Conservation (phyloP, 92 coral and sea anemone species). For the Porites divaricata region DNA sequence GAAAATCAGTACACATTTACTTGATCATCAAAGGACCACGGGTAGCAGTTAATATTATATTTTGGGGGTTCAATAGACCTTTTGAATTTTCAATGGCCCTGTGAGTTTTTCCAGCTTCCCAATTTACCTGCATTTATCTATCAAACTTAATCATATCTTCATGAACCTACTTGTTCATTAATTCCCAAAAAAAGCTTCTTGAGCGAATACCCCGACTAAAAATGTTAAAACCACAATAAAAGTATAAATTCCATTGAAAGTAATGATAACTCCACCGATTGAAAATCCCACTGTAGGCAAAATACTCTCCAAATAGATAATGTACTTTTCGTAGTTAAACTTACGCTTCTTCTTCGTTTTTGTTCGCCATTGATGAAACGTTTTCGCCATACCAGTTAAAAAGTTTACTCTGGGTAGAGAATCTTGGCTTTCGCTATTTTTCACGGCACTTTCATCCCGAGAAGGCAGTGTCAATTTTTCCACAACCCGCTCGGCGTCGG, state of each 20-base stretch:
- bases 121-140: too few species aligned
- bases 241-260: constrained; percentile 55
- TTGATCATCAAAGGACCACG: too few species aligned
- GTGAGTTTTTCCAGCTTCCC: background rate
- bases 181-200: constrained; percentile 92
- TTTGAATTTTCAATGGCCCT: too few species aligned
- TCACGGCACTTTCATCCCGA: constrained; percentile 8
- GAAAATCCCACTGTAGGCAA: constrained; percentile 93
- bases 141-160: background rate
- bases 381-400: constrained; percentile 87
- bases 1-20: too few species aligned
- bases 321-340: constrained; percentile 91
- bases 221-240: constrained; percentile 76
- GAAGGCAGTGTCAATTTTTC: constrained; percentile 33
- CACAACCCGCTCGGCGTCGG: constrained; percentile 3
- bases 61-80: too few species aligned
- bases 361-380: constrained; percentile 90
- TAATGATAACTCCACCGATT: constrained; percentile 90
- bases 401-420: constrained; percentile 52
- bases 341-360: constrained; percentile 85
- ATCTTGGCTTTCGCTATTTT: constrained; percentile 9
- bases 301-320: constrained; percentile 85
- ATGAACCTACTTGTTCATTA: background rate
- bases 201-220: constrained; percentile 92
- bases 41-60: too few species aligned